Evolutionary conservation across 2,888 invertebrate species (phyloP).

Genomic region (Steromphala cineraria): DNA sequence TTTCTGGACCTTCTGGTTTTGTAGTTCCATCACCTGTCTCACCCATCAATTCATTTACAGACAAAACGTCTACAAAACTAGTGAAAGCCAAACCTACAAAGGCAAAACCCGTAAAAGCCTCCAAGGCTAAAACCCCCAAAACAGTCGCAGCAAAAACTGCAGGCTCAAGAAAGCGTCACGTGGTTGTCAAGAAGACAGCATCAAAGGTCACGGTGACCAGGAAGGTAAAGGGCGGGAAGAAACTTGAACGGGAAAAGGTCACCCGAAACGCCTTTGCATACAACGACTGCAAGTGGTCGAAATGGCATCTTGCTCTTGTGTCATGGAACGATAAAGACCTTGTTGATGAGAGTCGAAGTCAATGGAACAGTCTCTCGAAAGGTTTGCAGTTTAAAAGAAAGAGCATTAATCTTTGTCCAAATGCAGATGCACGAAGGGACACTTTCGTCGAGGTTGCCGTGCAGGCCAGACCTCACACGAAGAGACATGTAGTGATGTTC

Average conservation of each 20-base stretch:
- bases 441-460: slow-evolving; percentile 52
- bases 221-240: neutral
- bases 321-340: neutral
- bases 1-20: neutral
- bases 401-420: neutral
- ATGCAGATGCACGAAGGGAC: neutral
- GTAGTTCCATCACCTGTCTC: neutral
- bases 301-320: slow-evolving; percentile 50
- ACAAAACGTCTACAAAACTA: neutral
- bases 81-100: neutral
- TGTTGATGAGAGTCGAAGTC: neutral
- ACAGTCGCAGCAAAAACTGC: neutral
- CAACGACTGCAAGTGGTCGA: slow-evolving; percentile 51
- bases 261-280: slow-evolving; percentile 48
- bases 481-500: slow-evolving; percentile 45
- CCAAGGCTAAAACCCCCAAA: neutral
- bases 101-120: neutral
- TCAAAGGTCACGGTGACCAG: neutral
- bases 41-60: neutral
- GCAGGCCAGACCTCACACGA: slow-evolving; percentile 43
- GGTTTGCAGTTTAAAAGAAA: slow-evolving; percentile 9
- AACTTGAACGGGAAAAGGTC: slow-evolving; percentile 47
- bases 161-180: neutral
- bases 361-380: neutral
- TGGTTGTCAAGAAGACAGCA: neutral